Base-by-base conservation (phyloP, 2,888 invertebrate species). In the Ormyrus labotus region DNA sequence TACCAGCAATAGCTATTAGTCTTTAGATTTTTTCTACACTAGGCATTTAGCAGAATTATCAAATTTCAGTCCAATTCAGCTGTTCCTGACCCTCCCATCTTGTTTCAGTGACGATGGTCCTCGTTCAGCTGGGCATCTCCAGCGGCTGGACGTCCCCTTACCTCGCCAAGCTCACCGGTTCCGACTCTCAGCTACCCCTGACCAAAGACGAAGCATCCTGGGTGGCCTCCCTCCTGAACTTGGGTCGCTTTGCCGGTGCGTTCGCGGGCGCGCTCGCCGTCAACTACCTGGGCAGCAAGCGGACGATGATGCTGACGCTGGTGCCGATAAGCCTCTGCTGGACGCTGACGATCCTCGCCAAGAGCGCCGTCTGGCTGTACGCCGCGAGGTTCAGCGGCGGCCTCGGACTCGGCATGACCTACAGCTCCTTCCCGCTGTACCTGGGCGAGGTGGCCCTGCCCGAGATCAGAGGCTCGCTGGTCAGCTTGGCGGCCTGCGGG, bases 91-190 rank as follows among this genome's bases (percentile, higher is more conserved):
- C 0, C 58, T 13, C 10, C n/a, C 51, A 53, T 53, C 6, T 61
- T 48, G 58, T 81, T 77, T 0, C 63, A 82, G 82, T 82, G 9
- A 80, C 80, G 10, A 72, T 80, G 70, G 45, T 80, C 8, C 11
- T 82, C 61, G 69, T 73, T 0, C 80, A 82, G 34, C 72, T 82
- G 13, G 82, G 82, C 8, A 63, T 81, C 51, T 77, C 73, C 11
- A 81, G 83, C 51, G 86, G 85, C 6, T 89, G 89, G 89, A 84
- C 86, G 0, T 89, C 89, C 2, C 89, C 89, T 0, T 88, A 86
- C 68, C 65, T 88, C 9, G 85, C 84, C 0, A 83, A 84, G 55
- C 77, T 81, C 7, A 86, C 84, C 0, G 61, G 83, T 0, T 75
- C 83, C 2, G 82, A 85, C 45, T 86, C 87, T 0, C 75, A 83